These are phyloP conservation scores for Coelopa pilipes DNA, from an alignment of 2,888 invertebrate genomes.

Conservation along the genomic window DNA sequence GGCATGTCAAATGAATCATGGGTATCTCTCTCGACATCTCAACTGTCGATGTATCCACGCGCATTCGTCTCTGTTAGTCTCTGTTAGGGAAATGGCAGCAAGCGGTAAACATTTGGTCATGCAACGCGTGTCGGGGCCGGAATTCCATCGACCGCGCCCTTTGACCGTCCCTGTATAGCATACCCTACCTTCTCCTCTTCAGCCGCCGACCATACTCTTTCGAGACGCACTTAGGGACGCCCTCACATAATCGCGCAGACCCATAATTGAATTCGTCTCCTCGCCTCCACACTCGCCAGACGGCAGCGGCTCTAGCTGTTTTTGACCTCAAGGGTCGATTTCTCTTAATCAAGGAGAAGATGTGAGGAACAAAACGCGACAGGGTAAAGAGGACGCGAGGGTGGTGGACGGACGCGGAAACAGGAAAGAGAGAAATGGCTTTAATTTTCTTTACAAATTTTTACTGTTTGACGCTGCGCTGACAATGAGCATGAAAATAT, in stretches of 20 bases:
- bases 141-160: neutral
- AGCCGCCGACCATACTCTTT: neutral
- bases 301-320: neutral
- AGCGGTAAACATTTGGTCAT: neutral
- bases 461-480: too few species aligned
- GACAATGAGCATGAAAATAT: neutral
- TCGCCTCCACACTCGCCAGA: neutral
- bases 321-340: conserved; percentile 21
- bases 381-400: neutral
- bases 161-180: neutral
- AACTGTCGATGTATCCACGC: too few species aligned
- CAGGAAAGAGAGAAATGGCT: neutral
- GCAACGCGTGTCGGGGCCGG: neutral
- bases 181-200: neutral
- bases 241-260: too few species aligned
- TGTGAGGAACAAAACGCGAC: neutral
- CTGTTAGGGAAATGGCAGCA: too few species aligned
- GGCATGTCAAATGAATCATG: too few species aligned
- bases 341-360: neutral
- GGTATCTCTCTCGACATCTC: too few species aligned
- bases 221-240: too few species aligned
- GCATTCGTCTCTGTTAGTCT: too few species aligned
- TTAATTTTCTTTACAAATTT: conserved; percentile 15
- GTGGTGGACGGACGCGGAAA: neutral
- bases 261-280: neutral